Evolutionary conservation across 2,113 vertebrate species (phyloP).

Genomic region (Calypte anna): DNA sequence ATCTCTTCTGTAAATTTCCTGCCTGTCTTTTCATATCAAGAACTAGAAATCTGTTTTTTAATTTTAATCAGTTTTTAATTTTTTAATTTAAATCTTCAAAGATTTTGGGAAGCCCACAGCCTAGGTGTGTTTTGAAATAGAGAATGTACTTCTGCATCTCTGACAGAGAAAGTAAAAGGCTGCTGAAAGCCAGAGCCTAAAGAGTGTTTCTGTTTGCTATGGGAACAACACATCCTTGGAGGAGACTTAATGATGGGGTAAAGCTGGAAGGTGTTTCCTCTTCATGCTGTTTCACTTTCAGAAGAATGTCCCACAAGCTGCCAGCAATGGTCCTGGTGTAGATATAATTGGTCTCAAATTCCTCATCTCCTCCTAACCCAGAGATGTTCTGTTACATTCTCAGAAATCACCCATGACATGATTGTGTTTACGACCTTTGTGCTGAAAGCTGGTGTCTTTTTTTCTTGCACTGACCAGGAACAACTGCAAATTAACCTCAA

Average conservation of each 20-base stretch:
- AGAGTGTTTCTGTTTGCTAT: not conserved
- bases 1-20: not conserved
- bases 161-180: not conserved
- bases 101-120: not conserved
- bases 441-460: not conserved
- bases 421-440: not conserved
- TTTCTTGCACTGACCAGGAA: not conserved
- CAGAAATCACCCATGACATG: rapidly evolving
- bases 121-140: not conserved
- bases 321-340: not conserved
- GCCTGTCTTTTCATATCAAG: not conserved
- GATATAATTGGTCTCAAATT: not conserved
- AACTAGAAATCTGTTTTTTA: not conserved
- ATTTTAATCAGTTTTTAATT: not conserved
- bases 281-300: not conserved
- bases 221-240: not conserved
- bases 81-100: not conserved
- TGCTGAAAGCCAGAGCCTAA: not conserved
- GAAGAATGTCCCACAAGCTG: not conserved
- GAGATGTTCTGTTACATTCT: not conserved
- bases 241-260: not conserved
- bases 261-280: not conserved
- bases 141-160: rapidly evolving
- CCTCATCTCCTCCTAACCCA: not conserved
- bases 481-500: not conserved